Evolutionary conservation across 2,888 invertebrate species (phyloP).

Genomic region (Lasius fuliginosus): DNA sequence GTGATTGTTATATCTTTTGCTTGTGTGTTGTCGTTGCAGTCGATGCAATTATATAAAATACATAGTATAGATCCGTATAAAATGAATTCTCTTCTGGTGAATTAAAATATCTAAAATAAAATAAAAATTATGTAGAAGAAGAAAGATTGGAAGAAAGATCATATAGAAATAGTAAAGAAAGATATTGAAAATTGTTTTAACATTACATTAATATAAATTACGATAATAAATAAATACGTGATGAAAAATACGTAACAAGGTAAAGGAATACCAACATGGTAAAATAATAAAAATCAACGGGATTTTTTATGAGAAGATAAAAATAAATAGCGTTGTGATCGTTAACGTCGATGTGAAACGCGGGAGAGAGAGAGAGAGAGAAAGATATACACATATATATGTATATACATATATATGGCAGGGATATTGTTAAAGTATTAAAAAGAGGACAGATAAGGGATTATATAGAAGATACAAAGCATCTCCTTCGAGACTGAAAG

Average conservation of each 20-base stretch:
- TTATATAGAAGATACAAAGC: conserved; percentile 38
- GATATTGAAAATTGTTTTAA: not conserved
- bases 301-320: not conserved
- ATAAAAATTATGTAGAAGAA: not conserved
- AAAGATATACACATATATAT: no score
- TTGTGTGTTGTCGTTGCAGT: conserved; percentile 9
- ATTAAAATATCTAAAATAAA: conserved; percentile 16
- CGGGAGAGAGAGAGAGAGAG: conserved; percentile 1
- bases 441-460: conserved; percentile 35
- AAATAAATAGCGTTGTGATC: conserved; percentile 28
- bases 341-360: conserved; percentile 45
- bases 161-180: not conserved
- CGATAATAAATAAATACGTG: not conserved
- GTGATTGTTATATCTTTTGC: conserved; percentile 8
- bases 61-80: not conserved
- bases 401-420: not conserved
- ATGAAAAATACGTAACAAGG: not conserved
- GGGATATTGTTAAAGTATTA: conserved; percentile 46
- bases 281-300: conserved; percentile 15
- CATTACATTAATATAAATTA: not conserved
- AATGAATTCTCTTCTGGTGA: not conserved
- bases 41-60: not conserved
- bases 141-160: not conserved
- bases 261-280: not conserved
- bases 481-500: conserved; percentile 39